A percentile compares a stretch with the other conserved stretches of the same genome.
These are phyloP conservation scores for Cantharis lateralis DNA, from an alignment of 2,888 invertebrate genomes.

Conservation along the genomic window DNA sequence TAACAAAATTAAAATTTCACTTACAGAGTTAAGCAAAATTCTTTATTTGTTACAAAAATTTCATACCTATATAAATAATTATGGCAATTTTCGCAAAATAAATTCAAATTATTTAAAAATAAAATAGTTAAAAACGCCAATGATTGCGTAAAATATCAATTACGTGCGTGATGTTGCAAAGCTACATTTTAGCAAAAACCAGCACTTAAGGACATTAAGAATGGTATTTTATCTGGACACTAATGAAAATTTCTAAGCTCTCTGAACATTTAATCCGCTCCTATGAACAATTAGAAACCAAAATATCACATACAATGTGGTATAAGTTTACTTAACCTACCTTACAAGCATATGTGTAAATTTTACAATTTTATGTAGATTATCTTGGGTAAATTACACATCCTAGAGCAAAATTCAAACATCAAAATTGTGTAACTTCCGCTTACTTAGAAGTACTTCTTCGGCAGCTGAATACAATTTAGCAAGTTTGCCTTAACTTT, in stretches of 20 bases:
- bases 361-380: neutral
- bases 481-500: neutral
- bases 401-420: neutral
- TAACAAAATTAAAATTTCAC: too few relatives aligned
- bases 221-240: neutral
- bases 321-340: neutral
- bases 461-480: neutral
- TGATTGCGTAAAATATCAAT: neutral
- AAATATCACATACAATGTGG: neutral
- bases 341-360: neutral
- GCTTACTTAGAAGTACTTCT: neutral
- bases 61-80: too few relatives aligned
- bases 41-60: too few relatives aligned
- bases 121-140: too few relatives aligned
- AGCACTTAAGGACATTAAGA: neutral
- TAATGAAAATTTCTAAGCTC: neutral
- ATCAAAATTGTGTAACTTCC: neutral
- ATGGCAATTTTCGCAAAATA: too few relatives aligned
- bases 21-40: too few relatives aligned
- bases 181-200: neutral
- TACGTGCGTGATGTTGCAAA: neutral
- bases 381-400: neutral
- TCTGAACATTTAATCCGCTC: neutral
- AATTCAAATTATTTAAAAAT: too few relatives aligned
- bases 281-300: neutral